phyloP scores from a whole-genome alignment of 2,797 vertebrate species.

The Lacerta bilineata region DNA sequence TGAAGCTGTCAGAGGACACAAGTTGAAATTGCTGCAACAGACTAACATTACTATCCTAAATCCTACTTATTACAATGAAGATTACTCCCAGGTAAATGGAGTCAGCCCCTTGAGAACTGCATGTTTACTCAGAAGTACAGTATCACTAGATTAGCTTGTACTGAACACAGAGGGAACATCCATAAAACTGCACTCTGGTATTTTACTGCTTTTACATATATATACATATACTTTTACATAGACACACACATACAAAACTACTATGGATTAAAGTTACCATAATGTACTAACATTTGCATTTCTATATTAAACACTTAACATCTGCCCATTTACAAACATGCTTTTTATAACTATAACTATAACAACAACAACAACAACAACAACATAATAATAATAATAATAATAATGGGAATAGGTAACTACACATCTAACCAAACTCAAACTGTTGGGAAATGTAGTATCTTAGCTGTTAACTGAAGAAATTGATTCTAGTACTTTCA shows the following conservation, averaged over 20 bases:
- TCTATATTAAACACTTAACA: not conserved
- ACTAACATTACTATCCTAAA: too few species aligned
- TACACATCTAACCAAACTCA: not conserved
- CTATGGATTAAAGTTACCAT: not conserved
- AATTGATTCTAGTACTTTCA: not conserved
- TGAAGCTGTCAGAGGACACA: too few species aligned
- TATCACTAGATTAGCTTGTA: too few species aligned
- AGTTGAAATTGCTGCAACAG: too few species aligned
- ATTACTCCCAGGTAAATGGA: not conserved
- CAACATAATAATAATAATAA: too few species aligned
- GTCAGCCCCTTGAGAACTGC: too few species aligned
- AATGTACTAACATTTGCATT: not conserved
- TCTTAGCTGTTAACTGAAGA: not conserved
- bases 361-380: too few species aligned
- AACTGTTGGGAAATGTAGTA: not conserved
- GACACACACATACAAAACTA: not conserved
- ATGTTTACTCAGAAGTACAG: too few species aligned
- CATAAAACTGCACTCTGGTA: not conserved
- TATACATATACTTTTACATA: accelerated
- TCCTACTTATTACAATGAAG: too few species aligned
- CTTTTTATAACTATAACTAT: not conserved
- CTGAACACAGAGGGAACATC: too few species aligned
- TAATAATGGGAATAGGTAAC: not conserved
- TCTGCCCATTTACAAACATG: not conserved
- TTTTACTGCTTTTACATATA: not conserved